Conservation (phyloP, 2,888 invertebrate genomes). For the Coleophora deauratella region DNA sequence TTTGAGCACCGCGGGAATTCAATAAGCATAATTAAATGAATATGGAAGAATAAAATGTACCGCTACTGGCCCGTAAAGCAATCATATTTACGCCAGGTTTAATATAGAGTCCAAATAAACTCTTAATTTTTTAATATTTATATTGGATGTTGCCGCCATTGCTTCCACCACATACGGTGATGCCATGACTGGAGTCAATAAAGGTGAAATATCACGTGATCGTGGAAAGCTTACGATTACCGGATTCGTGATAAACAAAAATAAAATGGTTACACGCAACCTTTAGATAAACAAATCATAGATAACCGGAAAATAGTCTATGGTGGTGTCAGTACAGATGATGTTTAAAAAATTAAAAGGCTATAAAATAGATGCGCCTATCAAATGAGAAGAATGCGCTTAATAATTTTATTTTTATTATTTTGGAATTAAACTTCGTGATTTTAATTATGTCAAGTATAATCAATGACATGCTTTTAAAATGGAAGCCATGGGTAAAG, state of each 20-base stretch:
- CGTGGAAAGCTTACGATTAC: slow-evolving; percentile 49
- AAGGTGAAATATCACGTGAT: slow-evolving; percentile 62
- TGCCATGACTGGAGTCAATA: slow-evolving; percentile 68
- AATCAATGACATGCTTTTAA: slow-evolving; percentile 30
- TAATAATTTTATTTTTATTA: too few species aligned
- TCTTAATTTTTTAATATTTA: slow-evolving; percentile 54
- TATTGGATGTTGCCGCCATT: slow-evolving; percentile 39
- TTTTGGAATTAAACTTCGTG: background rate
- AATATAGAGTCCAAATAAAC: slow-evolving; percentile 49
- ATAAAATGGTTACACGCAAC: slow-evolving; percentile 54
- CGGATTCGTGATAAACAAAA: slow-evolving; percentile 44
- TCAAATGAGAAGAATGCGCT: too few species aligned
- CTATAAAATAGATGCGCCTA: background rate
- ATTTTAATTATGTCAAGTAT: slow-evolving; percentile 20
- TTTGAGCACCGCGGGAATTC: slow-evolving; percentile 25
- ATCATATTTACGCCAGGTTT: slow-evolving; percentile 14
- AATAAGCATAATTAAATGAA: slow-evolving; percentile 31
- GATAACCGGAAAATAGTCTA: slow-evolving; percentile 27
- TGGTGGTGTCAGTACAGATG: slow-evolving; percentile 16
- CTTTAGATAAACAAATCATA: slow-evolving; percentile 34
- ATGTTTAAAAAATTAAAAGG: background rate
- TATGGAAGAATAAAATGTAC: slow-evolving; percentile 24
- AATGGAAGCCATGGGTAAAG: slow-evolving; percentile 23
- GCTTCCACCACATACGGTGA: slow-evolving; percentile 59
- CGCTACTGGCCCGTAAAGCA: slow-evolving; percentile 42